Conservation (phyloP, 1,140 invertebrate species). For the Maniola jurtina region DNA sequence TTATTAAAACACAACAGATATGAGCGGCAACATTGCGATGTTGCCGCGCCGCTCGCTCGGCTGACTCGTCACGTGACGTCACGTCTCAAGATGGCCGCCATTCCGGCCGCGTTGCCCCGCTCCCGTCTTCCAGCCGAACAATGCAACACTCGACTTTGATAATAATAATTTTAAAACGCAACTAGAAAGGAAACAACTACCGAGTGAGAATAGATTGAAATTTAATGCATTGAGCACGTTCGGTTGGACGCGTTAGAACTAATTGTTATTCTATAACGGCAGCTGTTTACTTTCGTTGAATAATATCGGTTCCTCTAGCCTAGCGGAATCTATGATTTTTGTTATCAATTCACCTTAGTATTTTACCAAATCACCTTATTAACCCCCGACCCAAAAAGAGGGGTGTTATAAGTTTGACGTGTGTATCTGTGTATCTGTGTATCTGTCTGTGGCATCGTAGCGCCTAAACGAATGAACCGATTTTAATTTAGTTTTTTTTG, state of each 20-base stretch:
- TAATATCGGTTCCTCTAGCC: conserved; percentile 57
- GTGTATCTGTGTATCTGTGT: no score
- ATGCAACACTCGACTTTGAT: conserved; percentile 42
- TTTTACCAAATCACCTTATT: not conserved
- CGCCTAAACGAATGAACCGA: no score
- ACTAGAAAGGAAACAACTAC: conserved; percentile 63
- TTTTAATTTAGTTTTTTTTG: no score
- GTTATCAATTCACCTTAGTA: not conserved
- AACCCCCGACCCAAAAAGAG: no score
- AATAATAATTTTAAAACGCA: conserved; percentile 73
- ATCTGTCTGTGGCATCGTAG: no score
- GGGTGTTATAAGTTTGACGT: no score
- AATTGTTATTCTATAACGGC: conserved; percentile 73
- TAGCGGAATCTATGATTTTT: conserved; percentile 50
- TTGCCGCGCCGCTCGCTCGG: conserved; percentile 67
- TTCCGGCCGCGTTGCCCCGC: conserved; percentile 64
- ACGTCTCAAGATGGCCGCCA: conserved; percentile 77
- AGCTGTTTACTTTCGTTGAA: conserved; percentile 75
- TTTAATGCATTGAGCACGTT: conserved; percentile 69
- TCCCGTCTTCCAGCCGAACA: conserved; percentile 66
- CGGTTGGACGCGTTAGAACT: conserved; percentile 59
- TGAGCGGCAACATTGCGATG: conserved; percentile 64
- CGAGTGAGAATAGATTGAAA: conserved; percentile 75
- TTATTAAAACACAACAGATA: conserved; percentile 72
- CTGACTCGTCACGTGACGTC: conserved; percentile 78